phyloP scores from a whole-genome alignment of 2,113 vertebrate genomes.

The Thryonomys swinderianus region DNA sequence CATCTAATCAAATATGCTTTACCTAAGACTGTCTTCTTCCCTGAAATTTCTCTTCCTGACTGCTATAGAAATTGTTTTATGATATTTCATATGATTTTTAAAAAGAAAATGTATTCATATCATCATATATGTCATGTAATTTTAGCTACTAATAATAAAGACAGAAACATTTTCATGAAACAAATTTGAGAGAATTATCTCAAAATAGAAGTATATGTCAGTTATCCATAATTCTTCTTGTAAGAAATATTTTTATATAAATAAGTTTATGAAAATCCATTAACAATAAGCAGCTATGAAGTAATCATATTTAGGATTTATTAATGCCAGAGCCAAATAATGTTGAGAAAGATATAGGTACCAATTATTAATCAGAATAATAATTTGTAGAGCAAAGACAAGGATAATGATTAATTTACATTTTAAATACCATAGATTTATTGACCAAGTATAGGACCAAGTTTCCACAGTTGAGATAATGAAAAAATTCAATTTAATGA shows the following conservation, averaged over 20 bases:
- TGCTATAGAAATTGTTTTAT: background rate
- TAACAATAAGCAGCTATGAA: background rate
- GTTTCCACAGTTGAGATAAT: constrained; percentile 58
- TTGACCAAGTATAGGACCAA: constrained; percentile 55
- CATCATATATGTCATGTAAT: background rate
- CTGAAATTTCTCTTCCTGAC: background rate
- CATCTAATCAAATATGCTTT: background rate
- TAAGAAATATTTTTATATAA: constrained; percentile 12
- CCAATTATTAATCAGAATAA: constrained; percentile 57
- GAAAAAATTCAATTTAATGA: constrained; percentile 68
- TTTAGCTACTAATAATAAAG: background rate
- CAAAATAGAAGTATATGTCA: background rate
- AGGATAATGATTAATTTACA: constrained; percentile 65
- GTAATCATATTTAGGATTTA: constrained; percentile 19
- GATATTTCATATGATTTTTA: constrained; percentile 11
- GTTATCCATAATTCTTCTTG: constrained; percentile 32
- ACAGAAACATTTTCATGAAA: too few species aligned
- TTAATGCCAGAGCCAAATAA: constrained; percentile 41
- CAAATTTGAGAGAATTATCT: too few species aligned
- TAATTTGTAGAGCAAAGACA: constrained; percentile 58
- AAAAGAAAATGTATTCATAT: background rate
- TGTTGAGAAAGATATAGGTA: background rate
- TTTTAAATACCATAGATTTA: constrained; percentile 68
- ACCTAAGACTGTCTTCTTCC: background rate
- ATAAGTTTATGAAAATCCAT: background rate